phyloP scores from a whole-genome alignment of 2,797 vertebrate species.

The Gorsachius magnificus region DNA sequence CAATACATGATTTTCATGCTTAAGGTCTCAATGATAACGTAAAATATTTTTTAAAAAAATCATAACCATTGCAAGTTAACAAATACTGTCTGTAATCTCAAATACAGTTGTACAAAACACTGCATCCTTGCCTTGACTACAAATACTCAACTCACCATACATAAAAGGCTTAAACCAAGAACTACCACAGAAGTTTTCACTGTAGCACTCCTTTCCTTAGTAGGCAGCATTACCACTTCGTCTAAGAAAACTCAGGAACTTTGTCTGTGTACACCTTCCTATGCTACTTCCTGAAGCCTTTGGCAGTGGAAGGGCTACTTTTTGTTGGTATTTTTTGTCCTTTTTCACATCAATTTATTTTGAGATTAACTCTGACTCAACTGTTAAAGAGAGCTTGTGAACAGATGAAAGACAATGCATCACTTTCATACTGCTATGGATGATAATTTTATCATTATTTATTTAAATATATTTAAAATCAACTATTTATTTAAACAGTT shows the following conservation, averaged over 20 bases:
- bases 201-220: not conserved
- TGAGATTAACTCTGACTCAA: not conserved
- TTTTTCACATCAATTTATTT: not conserved
- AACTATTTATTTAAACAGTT: no score
- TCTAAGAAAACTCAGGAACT: not conserved
- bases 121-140: not conserved
- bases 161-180: not conserved
- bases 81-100: not conserved
- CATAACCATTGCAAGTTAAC: not conserved
- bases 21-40: not conserved
- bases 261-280: accelerated
- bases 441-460: no score
- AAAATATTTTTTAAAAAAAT: not conserved
- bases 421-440: not conserved
- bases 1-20: not conserved
- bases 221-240: not conserved
- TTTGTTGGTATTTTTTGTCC: not conserved
- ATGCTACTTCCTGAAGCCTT: not conserved
- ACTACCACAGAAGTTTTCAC: not conserved
- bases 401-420: not conserved
- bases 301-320: not conserved
- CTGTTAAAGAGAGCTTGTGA: not conserved
- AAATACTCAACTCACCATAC: not conserved
- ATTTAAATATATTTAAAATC: no score
- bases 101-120: not conserved